Evolutionary conservation across 2,888 invertebrate genomes (phyloP), one percentile per base, ranked within the genome.

Genomic region (Troides aeacus): DNA sequence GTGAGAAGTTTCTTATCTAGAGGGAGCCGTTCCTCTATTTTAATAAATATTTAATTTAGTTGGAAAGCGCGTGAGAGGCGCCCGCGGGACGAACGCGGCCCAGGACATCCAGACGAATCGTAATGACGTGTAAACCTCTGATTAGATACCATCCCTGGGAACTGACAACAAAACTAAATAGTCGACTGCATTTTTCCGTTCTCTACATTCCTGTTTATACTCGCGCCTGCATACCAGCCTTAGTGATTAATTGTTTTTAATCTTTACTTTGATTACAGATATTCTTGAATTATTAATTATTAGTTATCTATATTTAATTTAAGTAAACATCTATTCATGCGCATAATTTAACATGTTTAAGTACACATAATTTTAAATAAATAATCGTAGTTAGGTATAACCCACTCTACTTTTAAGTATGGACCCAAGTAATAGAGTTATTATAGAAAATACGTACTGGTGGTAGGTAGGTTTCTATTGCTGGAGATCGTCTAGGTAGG

Each of bases 91-190:
- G 76, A 69, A 74, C 77, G 79, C 75, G 78, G 80, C 80, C 76
- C 81, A 81, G 80, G 78, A 76, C 79, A 80, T 82, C 78, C 81
- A 83, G 81, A 75, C 79, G 81, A 89, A 85, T 87, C 83, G 86
- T 87, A 84, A 85, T 87, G 82, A 78, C 81, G 84, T 84, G 82
- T 88, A 87, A 85, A 88, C 86, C 83, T 84, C 80, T 84, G 90
- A 92, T 91, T 92, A 91, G 90, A 92, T 92, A 90, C 79, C 85
- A 82, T 81, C 83, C 85, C 82, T 90, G 90, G 89, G 90, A 90
- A 90, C 85, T 80, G 85, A 82, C 86, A 84, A 87, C 87, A 87
- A 80, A 78, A 83, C 81, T 81, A 84, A 87, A 83, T 81, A 81
- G 76, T 77, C 78, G 77, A 76, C 78, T 79, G 76, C 76, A 80